Evolutionary conservation across 2,113 vertebrate species (phyloP).

Genomic region (Hirundichthys speculiger): DNA sequence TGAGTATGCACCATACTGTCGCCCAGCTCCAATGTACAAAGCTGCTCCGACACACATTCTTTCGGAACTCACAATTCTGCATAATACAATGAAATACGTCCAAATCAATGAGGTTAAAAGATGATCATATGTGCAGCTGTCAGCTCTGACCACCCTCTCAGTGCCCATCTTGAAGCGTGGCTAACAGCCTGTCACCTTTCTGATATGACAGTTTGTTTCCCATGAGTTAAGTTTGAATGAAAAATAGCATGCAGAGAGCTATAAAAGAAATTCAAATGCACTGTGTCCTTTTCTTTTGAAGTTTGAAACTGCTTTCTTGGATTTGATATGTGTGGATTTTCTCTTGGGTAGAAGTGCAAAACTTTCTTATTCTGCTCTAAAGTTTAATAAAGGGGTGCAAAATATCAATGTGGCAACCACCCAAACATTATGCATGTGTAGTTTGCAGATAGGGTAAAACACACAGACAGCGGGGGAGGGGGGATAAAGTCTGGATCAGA

Average conservation of each 20-base stretch:
- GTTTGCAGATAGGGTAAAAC: constrained; percentile 58
- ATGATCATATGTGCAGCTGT: constrained; percentile 58
- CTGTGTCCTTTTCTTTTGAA: constrained; percentile 62
- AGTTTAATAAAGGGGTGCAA: constrained; percentile 50
- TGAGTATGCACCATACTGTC: constrained; percentile 71
- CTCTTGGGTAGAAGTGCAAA: constrained; percentile 50
- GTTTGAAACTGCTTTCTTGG: constrained; percentile 59
- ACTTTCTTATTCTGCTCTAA: constrained; percentile 54
- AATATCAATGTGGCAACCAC: constrained; percentile 45
- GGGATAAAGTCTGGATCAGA: constrained; percentile 51
- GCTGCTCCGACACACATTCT: constrained; percentile 53
- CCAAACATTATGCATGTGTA: constrained; percentile 41
- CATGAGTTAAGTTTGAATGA: constrained; percentile 33
- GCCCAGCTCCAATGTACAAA: constrained; percentile 59
- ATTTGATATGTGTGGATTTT: constrained; percentile 62
- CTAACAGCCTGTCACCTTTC: constrained; percentile 52
- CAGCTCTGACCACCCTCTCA: constrained; percentile 48
- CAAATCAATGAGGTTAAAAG: constrained; percentile 69
- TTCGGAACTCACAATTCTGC: constrained; percentile 51
- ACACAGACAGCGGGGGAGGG: constrained; percentile 26
- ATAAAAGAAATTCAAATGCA: constrained; percentile 59
- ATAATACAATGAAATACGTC: constrained; percentile 53
- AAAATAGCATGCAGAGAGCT: constrained; percentile 24
- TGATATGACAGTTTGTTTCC: constrained; percentile 47
- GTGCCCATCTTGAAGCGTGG: constrained; percentile 44